Base-by-base conservation (phyloP, 2,113 vertebrate species). In the Epinephelus lanceolatus region DNA sequence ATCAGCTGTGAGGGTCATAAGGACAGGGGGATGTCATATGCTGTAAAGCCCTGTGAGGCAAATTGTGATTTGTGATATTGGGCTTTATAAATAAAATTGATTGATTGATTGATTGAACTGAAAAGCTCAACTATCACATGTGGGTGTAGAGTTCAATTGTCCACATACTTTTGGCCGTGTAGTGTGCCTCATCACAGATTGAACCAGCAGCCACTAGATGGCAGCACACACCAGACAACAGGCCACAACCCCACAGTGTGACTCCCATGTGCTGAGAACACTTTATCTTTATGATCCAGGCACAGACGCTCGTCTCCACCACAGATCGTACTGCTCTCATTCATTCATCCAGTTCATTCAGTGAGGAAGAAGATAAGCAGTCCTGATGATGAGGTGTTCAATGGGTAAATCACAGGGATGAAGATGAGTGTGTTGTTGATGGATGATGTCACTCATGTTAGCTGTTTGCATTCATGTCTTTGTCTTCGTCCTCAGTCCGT, bases 181-280 rank as follows among this genome's bases (percentile, higher is more conserved):
- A 11, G 0, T 40, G 8, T 33, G 8, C 9, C 3, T 33, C 14
- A 10, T 23, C 42, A 3, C 27, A 73, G 45, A 1, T 5, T 3
- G 0, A 21, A 23, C 5, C 19, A 5, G 21, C 59, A 18, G 61
- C 66, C 86, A 27, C 1, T 40, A 78, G 86, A 42, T 85, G 63
- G 74, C 86, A 74, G 78, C 2, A 65, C 1, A 55, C 14, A 65
- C 78, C 67, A 79, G 42, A 21, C 13, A 40, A 73, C 21, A 55
- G 27, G 8, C 27, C 23, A 3, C 4, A 13, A 14, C 25, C 8
- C 5, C 53, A 53, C 45, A 40, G 59, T 4, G 25, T 6, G 45
- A 47, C 76, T 37, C 59, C 23, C 27, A 23, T 8, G 45, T 21
- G 17, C 7, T 42, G 21, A 52, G 53, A 37, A 17, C 75, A 21